phyloP scores from a whole-genome alignment of 2,888 invertebrate genomes.

The Anaspis maculata region DNA sequence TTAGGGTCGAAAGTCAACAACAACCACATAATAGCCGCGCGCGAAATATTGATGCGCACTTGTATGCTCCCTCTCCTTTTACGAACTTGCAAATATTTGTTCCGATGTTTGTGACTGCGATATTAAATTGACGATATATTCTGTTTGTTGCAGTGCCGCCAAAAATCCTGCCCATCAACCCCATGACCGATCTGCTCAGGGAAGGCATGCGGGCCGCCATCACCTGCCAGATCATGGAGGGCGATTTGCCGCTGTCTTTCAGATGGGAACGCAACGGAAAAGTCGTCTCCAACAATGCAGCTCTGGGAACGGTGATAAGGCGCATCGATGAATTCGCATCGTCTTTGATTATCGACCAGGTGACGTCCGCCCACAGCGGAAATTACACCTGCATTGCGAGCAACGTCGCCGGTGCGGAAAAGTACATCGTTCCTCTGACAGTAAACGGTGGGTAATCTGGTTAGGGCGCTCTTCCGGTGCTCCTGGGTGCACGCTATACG shows the following conservation, averaged over 20 bases:
- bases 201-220: conserved; percentile 86
- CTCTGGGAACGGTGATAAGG: conserved; percentile 47
- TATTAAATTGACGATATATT: no score
- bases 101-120: no score
- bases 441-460: conserved; percentile 58
- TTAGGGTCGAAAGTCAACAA: no score
- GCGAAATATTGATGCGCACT: no score
- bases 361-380: conserved; percentile 77
- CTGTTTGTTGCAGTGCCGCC: conserved; percentile 71
- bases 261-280: conserved; percentile 86
- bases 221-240: conserved; percentile 84
- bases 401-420: conserved; percentile 74
- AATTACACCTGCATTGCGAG: conserved; percentile 90
- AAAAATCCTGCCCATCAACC: conserved; percentile 75
- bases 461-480: neutral
- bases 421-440: conserved; percentile 69
- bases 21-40: no score
- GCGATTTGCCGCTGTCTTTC: conserved; percentile 85
- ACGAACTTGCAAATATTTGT: no score
- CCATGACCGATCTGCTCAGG: conserved; percentile 69
- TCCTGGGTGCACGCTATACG: no score
- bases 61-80: no score
- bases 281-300: conserved; percentile 47
- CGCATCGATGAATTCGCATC: conserved; percentile 80
- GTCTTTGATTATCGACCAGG: conserved; percentile 76